phyloP scores from a whole-genome alignment of 2,888 invertebrate species.

The Pecten maximus region DNA sequence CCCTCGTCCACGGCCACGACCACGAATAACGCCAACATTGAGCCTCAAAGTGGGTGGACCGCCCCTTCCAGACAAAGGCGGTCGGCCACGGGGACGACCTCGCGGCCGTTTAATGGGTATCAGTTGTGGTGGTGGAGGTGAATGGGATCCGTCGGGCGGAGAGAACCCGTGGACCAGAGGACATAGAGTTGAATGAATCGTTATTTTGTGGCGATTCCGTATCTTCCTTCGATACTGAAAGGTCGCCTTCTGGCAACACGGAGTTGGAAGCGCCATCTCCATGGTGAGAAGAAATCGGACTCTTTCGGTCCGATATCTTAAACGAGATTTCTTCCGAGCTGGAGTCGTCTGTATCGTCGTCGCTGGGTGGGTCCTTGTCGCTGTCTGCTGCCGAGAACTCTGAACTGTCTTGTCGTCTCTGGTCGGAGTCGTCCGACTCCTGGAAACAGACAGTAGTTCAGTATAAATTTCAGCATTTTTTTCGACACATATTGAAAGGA shows the following conservation, averaged over 20 bases:
- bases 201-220: not conserved
- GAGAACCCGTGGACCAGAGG: not conserved
- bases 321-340: constrained; percentile 27
- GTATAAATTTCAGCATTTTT: too few species aligned
- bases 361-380: not conserved
- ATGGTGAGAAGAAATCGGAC: not conserved
- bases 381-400: not conserved
- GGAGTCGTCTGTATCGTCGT: constrained; percentile 36
- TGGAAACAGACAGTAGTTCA: too few species aligned
- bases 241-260: not conserved
- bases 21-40: constrained; percentile 52
- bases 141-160: constrained; percentile 51
- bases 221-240: not conserved
- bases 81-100: constrained; percentile 51
- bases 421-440: not conserved
- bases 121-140: constrained; percentile 54
- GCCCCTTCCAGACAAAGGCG: constrained; percentile 39
- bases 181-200: not conserved
- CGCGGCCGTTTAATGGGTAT: constrained; percentile 51
- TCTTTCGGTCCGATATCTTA: not conserved
- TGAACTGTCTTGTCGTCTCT: not conserved
- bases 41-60: constrained; percentile 58
- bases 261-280: constrained; percentile 2
- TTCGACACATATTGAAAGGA: too few species aligned
- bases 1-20: constrained; percentile 59